These are phyloP conservation scores for Thaumetopoea pityocampa DNA, from an alignment of 1,140 invertebrate species.

Conservation along the genomic window DNA sequence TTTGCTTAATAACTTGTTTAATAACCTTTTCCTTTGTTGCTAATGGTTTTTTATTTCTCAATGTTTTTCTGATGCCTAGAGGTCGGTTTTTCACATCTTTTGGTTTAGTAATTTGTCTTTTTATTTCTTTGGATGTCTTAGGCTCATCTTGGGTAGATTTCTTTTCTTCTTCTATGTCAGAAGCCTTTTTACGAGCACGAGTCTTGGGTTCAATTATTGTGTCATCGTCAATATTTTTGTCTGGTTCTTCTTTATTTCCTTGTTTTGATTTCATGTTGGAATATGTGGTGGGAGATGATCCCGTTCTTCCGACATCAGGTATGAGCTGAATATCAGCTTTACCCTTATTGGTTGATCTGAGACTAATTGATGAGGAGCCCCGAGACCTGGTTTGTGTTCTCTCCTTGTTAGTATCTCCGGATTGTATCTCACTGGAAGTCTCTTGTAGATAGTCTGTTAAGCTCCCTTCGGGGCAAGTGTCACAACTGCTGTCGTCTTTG, in stretches of 20 bases:
- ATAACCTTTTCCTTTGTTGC: constrained; percentile 52
- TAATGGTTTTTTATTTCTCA: constrained; percentile 62
- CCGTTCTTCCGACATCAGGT: constrained; percentile 70
- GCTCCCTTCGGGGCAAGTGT: constrained; percentile 19
- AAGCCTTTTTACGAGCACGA: constrained; percentile 63
- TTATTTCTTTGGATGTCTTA: constrained; percentile 59
- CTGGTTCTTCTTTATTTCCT: constrained; percentile 60
- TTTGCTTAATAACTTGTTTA: constrained; percentile 50
- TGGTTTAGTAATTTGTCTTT: constrained; percentile 52
- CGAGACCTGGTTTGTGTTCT: constrained; percentile 7
- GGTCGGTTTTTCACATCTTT: constrained; percentile 63
- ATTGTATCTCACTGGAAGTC: constrained; percentile 8
- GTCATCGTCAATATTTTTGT: constrained; percentile 66
- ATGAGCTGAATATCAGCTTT: constrained; percentile 39
- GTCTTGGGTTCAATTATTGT: constrained; percentile 62
- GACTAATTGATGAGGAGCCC: constrained; percentile 18
- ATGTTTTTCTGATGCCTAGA: constrained; percentile 60
- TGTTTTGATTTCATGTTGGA: constrained; percentile 75
- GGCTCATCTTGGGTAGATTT: constrained; percentile 58
- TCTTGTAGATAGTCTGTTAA: constrained; percentile 11
- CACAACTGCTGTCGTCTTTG: constrained; percentile 23
- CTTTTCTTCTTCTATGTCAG: constrained; percentile 59
- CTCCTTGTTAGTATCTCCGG: constrained; percentile 1
- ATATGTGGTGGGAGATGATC: constrained; percentile 55
- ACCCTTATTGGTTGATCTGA: constrained; percentile 26